Evolutionary conservation across 2,888 invertebrate species (phyloP).

Genomic region (Drosophila seclusa): DNA sequence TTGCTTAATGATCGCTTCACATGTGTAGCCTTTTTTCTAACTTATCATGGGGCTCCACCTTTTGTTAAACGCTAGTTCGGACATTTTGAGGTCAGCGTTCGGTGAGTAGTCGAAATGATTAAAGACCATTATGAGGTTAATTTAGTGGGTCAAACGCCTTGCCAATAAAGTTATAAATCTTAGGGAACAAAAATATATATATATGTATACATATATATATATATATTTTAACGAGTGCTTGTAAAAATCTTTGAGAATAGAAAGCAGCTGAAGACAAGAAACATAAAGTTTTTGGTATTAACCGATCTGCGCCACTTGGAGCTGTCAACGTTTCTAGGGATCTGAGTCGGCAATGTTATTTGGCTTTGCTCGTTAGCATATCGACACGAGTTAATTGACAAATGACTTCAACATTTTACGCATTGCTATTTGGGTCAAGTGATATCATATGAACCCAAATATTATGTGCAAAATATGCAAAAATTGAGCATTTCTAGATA

Average conservation of each 20-base stretch:
- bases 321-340: conserved; percentile 48
- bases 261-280: conserved; percentile 64
- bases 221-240: conserved; percentile 27
- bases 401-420: conserved; percentile 54
- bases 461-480: conserved; percentile 49
- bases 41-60: conserved; percentile 1
- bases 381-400: conserved; percentile 57
- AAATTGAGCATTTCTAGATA: conserved; percentile 40
- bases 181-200: neutral
- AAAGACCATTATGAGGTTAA: conserved; percentile 5
- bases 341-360: conserved; percentile 22
- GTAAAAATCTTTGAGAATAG: conserved; percentile 49
- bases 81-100: conserved; percentile 25
- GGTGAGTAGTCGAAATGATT: conserved; percentile 28
- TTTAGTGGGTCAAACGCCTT: conserved; percentile 39
- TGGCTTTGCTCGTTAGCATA: conserved; percentile 28
- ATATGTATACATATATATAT: too few relatives aligned
- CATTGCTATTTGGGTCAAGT: conserved; percentile 59
- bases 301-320: conserved; percentile 40
- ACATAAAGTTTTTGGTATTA: conserved; percentile 61
- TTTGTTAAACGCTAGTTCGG: neutral
- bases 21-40: conserved; percentile 10
- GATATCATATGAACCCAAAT: conserved; percentile 26
- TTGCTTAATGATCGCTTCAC: conserved; percentile 22
- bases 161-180: conserved; percentile 60